A percentile compares a stretch with the other conserved stretches of the same genome.
phyloP scores from a whole-genome alignment of 2,113 vertebrate species.

The Pseudorectes ferrugineus region DNA sequence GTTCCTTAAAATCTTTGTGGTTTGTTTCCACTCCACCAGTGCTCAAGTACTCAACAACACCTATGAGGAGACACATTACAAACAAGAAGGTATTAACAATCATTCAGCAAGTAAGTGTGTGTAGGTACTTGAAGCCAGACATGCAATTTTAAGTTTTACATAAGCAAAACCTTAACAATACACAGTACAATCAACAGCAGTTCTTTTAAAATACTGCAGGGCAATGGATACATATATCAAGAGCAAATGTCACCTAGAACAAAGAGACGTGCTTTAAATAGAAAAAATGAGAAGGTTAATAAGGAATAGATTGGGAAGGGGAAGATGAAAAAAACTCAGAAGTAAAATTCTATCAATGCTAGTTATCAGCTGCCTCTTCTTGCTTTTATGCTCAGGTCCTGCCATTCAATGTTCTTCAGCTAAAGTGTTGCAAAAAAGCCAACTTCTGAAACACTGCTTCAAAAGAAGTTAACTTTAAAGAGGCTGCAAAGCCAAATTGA shows the following conservation, averaged over 20 bases:
- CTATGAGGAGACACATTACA: constrained; percentile 56
- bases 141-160: background rate
- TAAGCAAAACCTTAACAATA: background rate
- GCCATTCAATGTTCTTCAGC: background rate
- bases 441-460: background rate
- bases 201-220: background rate
- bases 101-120: background rate
- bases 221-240: background rate
- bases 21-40: constrained; percentile 96
- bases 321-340: background rate
- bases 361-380: background rate
- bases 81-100: background rate
- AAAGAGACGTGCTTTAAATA: background rate
- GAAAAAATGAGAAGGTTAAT: background rate
- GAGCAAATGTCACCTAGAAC: background rate
- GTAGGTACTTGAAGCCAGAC: background rate
- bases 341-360: background rate
- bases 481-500: background rate
- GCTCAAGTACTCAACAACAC: constrained; percentile 96
- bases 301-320: background rate
- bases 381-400: background rate
- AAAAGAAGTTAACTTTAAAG: background rate
- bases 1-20: constrained; percentile 98
- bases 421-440: background rate
- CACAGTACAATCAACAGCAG: background rate